A percentile compares a stretch with the other conserved stretches of the same genome.
These are phyloP conservation scores for Tylochromis polylepis DNA, from an alignment of 2,113 vertebrate genomes.

Conservation along the genomic window DNA sequence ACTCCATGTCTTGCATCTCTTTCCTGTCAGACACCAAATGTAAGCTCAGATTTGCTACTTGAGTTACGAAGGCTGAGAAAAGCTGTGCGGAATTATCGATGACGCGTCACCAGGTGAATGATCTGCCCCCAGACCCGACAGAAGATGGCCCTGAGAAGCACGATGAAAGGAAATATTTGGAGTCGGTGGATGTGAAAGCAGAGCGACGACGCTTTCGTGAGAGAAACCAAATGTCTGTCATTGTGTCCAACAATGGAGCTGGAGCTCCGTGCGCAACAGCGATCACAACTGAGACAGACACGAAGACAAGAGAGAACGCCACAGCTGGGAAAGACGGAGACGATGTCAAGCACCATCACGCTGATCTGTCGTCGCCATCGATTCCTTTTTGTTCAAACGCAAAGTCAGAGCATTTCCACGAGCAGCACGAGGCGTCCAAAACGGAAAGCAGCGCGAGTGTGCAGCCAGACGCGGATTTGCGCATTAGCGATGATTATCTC, in stretches of 20 bases:
- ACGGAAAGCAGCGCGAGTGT: constrained; percentile 34
- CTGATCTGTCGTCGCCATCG: neutral
- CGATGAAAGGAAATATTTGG: constrained; percentile 57
- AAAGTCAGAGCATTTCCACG: neutral
- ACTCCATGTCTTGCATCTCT: constrained; percentile 30
- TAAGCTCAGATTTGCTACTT: neutral
- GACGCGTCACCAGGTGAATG: constrained; percentile 2
- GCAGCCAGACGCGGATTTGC: constrained; percentile 56
- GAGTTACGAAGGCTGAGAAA: constrained; percentile 50
- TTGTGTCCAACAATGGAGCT: neutral
- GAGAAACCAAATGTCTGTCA: constrained; percentile 6
- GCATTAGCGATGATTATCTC: constrained; percentile 27
- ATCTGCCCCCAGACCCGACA: constrained; percentile 3
- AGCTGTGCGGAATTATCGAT: constrained; percentile 11
- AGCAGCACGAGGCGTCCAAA: neutral
- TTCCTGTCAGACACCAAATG: constrained; percentile 7
- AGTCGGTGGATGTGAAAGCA: constrained; percentile 4
- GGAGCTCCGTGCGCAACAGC: neutral
- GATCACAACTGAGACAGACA: neutral
- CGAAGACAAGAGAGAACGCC: neutral
- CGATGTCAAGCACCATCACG: accelerated
- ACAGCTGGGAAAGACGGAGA: neutral
- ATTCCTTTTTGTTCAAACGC: neutral
- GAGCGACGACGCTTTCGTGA: constrained; percentile 14
- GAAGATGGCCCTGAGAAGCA: neutral